Evolutionary conservation across 2,797 vertebrate species (phyloP).

Genomic region (Spinus pinus): DNA sequence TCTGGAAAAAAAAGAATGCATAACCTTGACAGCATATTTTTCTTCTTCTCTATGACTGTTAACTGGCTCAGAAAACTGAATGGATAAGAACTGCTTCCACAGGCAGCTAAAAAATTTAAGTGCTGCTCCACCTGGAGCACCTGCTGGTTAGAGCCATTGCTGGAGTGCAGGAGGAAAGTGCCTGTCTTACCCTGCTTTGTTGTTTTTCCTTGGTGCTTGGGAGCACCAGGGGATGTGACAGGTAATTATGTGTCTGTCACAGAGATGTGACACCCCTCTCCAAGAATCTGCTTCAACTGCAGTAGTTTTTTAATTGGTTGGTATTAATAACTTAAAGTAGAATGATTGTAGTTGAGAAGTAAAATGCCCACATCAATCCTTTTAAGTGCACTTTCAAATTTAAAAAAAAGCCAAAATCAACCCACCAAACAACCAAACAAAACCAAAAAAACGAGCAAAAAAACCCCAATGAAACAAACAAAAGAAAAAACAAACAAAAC

Average conservation of each 20-base stretch:
- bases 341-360: not conserved
- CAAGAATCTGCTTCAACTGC: not conserved
- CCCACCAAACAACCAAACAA: fast-evolving
- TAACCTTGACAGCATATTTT: not conserved
- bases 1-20: not conserved
- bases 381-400: not conserved
- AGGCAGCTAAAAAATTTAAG: not conserved
- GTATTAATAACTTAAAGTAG: not conserved
- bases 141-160: not conserved
- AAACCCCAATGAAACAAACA: not conserved
- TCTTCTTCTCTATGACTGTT: not conserved
- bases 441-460: no score
- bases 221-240: not conserved
- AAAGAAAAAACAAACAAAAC: not conserved
- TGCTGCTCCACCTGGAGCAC: not conserved
- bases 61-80: not conserved
- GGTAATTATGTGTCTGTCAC: not conserved
- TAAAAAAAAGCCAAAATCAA: not conserved
- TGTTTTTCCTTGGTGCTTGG: not conserved
- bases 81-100: not conserved
- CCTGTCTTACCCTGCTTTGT: not conserved
- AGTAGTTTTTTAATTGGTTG: not conserved
- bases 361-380: not conserved
- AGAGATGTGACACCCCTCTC: not conserved
- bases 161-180: not conserved